Evolutionary conservation across 2,888 invertebrate species (phyloP), one percentile per base, ranked within the genome.

Genomic region (Prosopocoilus inquinatus): DNA sequence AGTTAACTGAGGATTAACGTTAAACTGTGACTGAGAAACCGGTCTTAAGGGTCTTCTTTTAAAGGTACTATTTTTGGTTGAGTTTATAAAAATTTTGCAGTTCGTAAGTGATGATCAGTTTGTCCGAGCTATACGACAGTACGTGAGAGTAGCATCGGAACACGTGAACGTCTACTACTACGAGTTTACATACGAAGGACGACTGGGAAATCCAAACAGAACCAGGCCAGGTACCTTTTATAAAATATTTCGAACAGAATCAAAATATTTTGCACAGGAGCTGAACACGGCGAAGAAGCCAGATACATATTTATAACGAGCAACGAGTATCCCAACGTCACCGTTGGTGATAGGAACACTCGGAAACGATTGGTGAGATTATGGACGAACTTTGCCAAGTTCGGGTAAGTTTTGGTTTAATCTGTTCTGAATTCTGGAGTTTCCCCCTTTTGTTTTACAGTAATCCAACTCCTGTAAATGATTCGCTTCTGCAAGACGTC

Each of bases 201-300:
- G 13, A 7, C 35, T 61, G n/a, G 62, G 60, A 12, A 58, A 57
- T 15, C 41, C 79, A 41, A 11, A 9, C n/a, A 41, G 41, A 11
- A 16, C 20, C 7, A 28, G 20, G 20, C 7, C 4, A 28, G 4
- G 7, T 3, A 4, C 20, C 7, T 5, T 28, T 28, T 3, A 28
- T 28, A 4, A 5, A 28, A 28, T 7, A n/a, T n/a, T n/a, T 2
- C 3, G 16, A 16, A 16, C 2, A 16, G 16, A 3, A 16, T 28
- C 20, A 28, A 28, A 7, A 5, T 28, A 5, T 28, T 28, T 4
- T 28, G 20, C 20, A 8, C 36, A 47, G 47, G 47, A 8, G 43
- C 33, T 12, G 50, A 34, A 33, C 50, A 50, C 13, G 50, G 50
- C 3, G 50, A 50, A 12, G 50, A 50, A 9, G 12, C 44, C 13